Conservation (phyloP, 2,888 invertebrate genomes). For the Aleiodes testaceus region DNA sequence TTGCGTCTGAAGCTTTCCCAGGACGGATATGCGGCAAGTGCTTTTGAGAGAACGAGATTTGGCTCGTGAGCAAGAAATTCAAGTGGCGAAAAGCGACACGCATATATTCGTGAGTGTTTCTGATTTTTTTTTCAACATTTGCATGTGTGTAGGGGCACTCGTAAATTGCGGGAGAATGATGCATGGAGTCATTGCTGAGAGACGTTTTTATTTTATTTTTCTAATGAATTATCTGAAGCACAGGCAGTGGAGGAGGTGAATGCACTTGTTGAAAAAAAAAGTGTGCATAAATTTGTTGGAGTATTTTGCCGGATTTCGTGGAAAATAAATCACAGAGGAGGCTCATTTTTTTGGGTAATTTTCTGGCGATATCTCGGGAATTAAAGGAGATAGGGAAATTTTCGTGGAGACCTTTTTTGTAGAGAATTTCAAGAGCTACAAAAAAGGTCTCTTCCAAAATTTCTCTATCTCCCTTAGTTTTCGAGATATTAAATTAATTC, state of each 20-base stretch:
- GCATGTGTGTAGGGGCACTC: too few species aligned
- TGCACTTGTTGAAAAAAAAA: background rate
- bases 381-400: too few species aligned
- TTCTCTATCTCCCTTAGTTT: too few species aligned
- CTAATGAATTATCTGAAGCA: background rate
- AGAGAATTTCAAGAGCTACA: too few species aligned
- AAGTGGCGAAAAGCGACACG: conserved; percentile 20
- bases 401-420: too few species aligned
- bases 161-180: too few species aligned
- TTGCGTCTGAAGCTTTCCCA: conserved; percentile 26
- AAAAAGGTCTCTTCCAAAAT: too few species aligned
- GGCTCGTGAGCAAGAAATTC: conserved; percentile 23
- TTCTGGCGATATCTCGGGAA: too few species aligned
- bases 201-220: conserved; percentile 2
- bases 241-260: too few species aligned
- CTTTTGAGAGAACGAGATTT: conserved; percentile 29
- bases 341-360: background rate
- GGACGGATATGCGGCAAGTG: conserved; percentile 19
- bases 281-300: background rate
- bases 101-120: conserved; percentile 9
- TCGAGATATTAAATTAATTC: background rate
- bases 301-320: too few species aligned
- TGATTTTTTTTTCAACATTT: background rate
- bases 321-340: background rate
- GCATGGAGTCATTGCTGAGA: conserved; percentile 1